These are phyloP conservation scores for Muscina levida DNA, from an alignment of 2,888 invertebrate genomes.

Conservation along the genomic window DNA sequence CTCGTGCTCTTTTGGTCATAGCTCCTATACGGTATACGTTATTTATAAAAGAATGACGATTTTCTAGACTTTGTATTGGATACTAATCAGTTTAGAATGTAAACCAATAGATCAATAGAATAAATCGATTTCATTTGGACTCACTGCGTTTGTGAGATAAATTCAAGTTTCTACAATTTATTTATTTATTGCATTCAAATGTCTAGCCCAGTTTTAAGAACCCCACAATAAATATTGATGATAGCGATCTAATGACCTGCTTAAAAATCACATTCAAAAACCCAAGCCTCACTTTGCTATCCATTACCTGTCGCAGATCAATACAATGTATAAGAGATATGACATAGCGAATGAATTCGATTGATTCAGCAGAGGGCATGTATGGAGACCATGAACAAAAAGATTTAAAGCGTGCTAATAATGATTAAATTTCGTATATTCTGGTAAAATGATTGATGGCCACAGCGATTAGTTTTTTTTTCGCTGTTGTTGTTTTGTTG, in stretches of 20 bases:
- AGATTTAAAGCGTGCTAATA: conserved; percentile 64
- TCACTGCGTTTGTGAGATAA: no score
- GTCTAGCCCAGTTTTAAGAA: no score
- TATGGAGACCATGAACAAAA: conserved; percentile 52
- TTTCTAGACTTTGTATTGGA: no score
- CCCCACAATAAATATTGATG: conserved; percentile 3
- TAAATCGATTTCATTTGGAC: no score
- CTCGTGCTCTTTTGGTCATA: no score
- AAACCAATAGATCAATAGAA: no score
- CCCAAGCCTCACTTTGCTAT: not conserved
- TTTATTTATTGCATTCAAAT: no score
- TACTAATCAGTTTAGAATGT: no score
- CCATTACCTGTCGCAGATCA: not conserved
- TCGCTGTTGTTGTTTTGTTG: not conserved
- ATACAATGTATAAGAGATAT: no score
- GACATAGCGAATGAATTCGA: not conserved
- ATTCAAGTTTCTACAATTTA: no score
- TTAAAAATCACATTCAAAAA: conserved; percentile 15
- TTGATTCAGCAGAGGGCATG: not conserved
- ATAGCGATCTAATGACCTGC: conserved; percentile 43
- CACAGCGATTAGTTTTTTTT: conserved; percentile 63
- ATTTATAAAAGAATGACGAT: no score
- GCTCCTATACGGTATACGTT: no score
- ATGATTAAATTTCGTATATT: conserved; percentile 63
- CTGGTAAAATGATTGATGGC: conserved; percentile 67